Conservation (phyloP, 2,797 vertebrate genomes). For the Crocodylus rhombifer region DNA sequence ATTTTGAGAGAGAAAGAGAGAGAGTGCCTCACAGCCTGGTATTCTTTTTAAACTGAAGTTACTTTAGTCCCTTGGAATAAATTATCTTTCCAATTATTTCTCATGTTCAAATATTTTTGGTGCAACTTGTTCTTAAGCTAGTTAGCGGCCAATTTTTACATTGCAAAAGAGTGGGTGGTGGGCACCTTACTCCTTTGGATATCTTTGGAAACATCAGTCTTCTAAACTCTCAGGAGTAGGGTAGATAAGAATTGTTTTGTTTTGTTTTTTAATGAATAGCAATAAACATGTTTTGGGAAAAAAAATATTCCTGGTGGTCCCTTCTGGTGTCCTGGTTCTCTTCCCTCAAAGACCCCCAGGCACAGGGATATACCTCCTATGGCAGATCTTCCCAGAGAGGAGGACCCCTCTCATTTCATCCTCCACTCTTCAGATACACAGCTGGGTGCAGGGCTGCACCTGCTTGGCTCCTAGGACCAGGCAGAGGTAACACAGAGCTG, state of each 20-base stretch:
- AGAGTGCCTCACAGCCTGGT: background rate
- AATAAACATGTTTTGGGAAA: background rate
- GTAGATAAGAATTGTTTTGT: background rate
- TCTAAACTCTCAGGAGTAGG: background rate
- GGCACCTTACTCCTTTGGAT: background rate
- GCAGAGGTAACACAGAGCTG: too few species aligned
- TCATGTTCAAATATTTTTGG: background rate
- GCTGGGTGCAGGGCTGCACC: too few species aligned
- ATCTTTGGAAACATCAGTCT: background rate
- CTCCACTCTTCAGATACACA: too few species aligned
- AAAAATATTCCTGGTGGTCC: too few species aligned
- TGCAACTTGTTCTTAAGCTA: background rate
- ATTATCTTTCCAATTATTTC: background rate
- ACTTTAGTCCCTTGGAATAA: background rate
- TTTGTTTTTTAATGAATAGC: background rate
- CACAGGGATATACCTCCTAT: too few species aligned
- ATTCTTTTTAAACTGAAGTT: background rate
- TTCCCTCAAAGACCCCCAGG: too few species aligned
- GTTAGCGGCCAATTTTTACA: accelerated
- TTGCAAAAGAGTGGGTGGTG: background rate
- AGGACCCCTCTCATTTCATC: too few species aligned
- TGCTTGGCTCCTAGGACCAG: too few species aligned
- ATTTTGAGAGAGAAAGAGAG: background rate
- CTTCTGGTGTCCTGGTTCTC: too few species aligned
- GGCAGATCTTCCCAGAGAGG: too few species aligned